Evolutionary conservation across 2,113 vertebrate species (phyloP).

Genomic region (Centropus bengalensis): DNA sequence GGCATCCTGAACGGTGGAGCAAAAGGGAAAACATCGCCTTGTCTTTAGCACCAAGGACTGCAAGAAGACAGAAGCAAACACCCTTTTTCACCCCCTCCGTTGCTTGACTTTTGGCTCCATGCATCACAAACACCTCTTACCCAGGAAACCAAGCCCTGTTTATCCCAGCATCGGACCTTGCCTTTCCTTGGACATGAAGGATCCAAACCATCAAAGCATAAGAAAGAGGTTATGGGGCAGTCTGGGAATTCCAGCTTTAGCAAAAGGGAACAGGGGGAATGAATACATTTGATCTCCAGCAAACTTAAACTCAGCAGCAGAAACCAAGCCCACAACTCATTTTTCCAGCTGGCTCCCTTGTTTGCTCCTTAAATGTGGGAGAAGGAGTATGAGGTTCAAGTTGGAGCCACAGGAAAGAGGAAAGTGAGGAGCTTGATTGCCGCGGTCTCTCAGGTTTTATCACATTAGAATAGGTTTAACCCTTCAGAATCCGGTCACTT

Average conservation of each 20-base stretch:
- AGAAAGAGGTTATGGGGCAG: neutral
- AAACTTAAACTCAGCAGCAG: neutral
- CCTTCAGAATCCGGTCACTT: conserved; percentile 65
- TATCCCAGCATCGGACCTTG: neutral
- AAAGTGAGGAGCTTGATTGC: conserved; percentile 57
- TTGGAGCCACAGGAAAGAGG: conserved; percentile 27
- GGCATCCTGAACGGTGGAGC: neutral
- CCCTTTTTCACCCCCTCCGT: neutral
- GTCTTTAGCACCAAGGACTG: neutral
- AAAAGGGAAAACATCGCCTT: neutral
- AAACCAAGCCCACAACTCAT: neutral
- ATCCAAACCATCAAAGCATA: neutral
- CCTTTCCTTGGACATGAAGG: neutral
- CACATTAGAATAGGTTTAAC: conserved; percentile 77
- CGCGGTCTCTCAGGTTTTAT: conserved; percentile 59
- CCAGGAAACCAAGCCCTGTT: neutral
- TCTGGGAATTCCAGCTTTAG: neutral
- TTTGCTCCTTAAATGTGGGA: conserved; percentile 34
- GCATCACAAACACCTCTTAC: neutral
- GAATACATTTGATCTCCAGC: neutral
- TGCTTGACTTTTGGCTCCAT: neutral
- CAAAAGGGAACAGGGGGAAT: neutral
- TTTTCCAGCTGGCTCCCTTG: neutral
- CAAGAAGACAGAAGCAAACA: neutral
- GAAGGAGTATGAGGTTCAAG: conserved; percentile 43